These are phyloP conservation scores for Atherinosoma microstoma DNA, from an alignment of 2,797 vertebrate species.

Conservation along the genomic window DNA sequence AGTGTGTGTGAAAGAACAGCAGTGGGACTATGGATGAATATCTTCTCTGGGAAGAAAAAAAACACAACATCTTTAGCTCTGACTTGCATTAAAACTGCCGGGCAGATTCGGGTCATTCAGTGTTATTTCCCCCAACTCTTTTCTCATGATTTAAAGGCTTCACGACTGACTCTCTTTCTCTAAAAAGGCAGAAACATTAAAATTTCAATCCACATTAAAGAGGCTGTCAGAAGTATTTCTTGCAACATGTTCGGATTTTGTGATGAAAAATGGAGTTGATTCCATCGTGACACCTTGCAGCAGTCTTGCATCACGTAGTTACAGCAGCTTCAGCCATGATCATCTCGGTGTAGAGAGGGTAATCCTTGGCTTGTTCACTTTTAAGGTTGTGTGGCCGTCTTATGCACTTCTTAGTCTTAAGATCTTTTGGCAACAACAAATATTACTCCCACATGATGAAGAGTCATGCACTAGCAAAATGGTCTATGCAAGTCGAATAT, in stretches of 20 bases:
- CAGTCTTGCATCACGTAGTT: slow-evolving; percentile 55
- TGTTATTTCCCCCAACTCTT: not conserved
- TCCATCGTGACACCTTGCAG: slow-evolving; percentile 45
- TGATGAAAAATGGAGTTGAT: slow-evolving; percentile 33
- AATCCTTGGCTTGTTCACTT: slow-evolving; percentile 46
- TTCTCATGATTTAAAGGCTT: not conserved
- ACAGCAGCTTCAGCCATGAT: slow-evolving; percentile 29
- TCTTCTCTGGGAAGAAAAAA: not conserved
- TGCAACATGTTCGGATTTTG: slow-evolving; percentile 18
- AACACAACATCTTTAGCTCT: not conserved
- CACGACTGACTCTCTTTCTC: not conserved
- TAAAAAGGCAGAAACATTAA: not conserved
- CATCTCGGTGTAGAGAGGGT: slow-evolving; percentile 19
- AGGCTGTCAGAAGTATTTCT: slow-evolving; percentile 20
- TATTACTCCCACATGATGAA: slow-evolving; percentile 29
- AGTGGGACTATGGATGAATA: not conserved
- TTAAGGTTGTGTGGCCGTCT: slow-evolving; percentile 28
- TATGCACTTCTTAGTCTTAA: not conserved
- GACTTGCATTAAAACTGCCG: not conserved
- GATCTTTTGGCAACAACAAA: slow-evolving; percentile 29
- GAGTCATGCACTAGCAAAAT: slow-evolving; percentile 54
- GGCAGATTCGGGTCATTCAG: not conserved
- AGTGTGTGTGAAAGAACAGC: slow-evolving; percentile 12
- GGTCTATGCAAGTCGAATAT: slow-evolving; percentile 10
- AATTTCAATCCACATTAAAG: slow-evolving; percentile 8